Evolutionary conservation across 2,888 invertebrate species (phyloP), one percentile per base, ranked within the genome.

Genomic region (Sinopyrophorus schimmeli): DNA sequence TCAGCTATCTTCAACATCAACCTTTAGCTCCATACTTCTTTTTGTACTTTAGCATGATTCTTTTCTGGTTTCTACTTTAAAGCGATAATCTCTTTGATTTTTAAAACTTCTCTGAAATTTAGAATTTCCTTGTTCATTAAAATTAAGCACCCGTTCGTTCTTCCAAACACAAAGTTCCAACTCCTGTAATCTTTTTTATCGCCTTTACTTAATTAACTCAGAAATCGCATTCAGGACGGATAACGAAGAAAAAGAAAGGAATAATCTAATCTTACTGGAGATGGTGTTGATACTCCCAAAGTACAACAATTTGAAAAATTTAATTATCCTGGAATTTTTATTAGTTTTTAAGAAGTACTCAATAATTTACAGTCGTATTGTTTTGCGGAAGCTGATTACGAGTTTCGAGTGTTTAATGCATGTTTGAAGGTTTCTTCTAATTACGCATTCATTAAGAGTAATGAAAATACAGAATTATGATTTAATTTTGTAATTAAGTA

Each of bases 171-270:
- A 61, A 64, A 64, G 59, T 64, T 65, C 55, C 54, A 54, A 62
- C 59, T 60, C 59, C 56, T 53, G 58, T 62, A 63, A 63, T 62
- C 64, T 62, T 65, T 62, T 63, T 63, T 63, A 64, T 63, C 63
- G 60, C 56, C 58, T 59, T 58, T 62, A 60, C 62, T 62, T 64
- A 64, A 65, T 65, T 65, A 65, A 64, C 61, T 60, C 59, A 58
- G 57, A 60, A 65, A 65, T 62, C 61, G 63, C 57, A 63, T 64
- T 63, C 61, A 58, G 53, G 59, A 53, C 58, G 58, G 58, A 62
- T 63, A 63, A 60, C 42, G 54, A 58, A 60, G 62, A 63, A 62
- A 47, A 32, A 55, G 54, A 57, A 53, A 32, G 56, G 53, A 57
- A 61, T 62, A 62, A 61, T 61, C 57, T 57, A 63, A 60, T 59